Percentiles rank a stretch among this genome's conserved stretches.
Evolutionary conservation across 2,113 vertebrate genomes (phyloP).

Genomic region (Petromus typicus): DNA sequence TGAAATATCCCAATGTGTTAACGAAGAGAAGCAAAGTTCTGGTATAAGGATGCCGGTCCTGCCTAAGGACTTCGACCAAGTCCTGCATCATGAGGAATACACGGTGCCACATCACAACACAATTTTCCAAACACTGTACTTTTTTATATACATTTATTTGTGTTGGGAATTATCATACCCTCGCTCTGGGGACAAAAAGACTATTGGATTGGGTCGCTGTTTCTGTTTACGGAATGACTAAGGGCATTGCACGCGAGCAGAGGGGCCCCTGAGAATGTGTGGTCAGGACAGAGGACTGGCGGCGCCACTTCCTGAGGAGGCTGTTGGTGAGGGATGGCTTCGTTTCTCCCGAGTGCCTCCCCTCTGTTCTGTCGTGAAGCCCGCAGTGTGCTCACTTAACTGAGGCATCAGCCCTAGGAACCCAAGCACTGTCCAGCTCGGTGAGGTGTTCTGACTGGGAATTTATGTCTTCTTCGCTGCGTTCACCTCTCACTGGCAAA

Average conservation of each 20-base stretch:
- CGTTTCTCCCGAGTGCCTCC: fast-evolving
- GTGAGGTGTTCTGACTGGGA: fast-evolving
- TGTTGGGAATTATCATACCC: not conserved
- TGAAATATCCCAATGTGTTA: not conserved
- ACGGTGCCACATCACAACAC: not conserved
- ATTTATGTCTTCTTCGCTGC: too few relatives aligned
- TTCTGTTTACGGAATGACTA: not conserved
- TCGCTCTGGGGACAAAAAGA: not conserved
- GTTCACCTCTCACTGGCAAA: too few relatives aligned
- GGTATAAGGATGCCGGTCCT: not conserved
- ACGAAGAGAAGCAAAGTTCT: not conserved
- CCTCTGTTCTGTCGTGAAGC: not conserved
- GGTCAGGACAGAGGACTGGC: not conserved
- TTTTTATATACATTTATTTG: not conserved
- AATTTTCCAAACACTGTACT: not conserved
- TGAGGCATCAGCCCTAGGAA: not conserved
- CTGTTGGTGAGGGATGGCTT: not conserved
- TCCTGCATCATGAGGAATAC: not conserved
- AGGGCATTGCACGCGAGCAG: fast-evolving
- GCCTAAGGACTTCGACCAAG: not conserved
- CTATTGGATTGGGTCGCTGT: too few relatives aligned
- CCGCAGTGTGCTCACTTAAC: not conserved
- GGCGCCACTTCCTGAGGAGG: not conserved
- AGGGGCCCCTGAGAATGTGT: not conserved
- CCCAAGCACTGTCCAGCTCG: not conserved